Percentiles rank a stretch among this genome's conserved stretches.
Conservation (phyloP, 2,797 vertebrate genomes). For the Alauda arvensis region DNA sequence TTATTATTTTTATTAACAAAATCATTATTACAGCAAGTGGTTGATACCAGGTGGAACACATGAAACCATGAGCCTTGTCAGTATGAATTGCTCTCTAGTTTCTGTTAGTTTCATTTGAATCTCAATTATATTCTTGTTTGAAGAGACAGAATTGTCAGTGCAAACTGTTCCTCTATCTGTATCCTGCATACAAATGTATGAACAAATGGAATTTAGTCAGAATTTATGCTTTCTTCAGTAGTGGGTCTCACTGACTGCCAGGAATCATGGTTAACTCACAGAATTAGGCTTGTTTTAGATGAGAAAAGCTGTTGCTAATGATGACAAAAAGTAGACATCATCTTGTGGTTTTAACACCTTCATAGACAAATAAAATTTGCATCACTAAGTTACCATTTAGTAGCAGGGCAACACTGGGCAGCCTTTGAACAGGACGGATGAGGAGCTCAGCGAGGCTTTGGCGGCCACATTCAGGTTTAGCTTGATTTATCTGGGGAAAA, state of each 20-base stretch:
- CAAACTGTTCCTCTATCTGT: not conserved
- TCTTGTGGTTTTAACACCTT: not conserved
- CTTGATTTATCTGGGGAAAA: slow-evolving; percentile 89
- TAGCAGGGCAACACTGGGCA: slow-evolving; percentile 92
- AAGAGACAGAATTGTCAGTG: not conserved
- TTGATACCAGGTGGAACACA: not conserved
- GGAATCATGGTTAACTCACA: not conserved
- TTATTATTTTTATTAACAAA: not conserved
- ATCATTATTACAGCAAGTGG: not conserved
- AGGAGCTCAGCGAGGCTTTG: slow-evolving; percentile 93
- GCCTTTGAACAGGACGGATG: slow-evolving; percentile 94
- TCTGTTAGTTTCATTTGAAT: not conserved
- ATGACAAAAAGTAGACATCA: not conserved
- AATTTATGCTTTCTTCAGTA: not conserved
- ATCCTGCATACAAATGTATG: not conserved
- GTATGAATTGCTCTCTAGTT: not conserved
- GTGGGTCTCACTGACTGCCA: not conserved
- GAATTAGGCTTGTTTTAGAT: not conserved
- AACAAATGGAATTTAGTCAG: not conserved
- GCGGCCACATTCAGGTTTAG: slow-evolving; percentile 94
- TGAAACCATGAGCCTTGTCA: not conserved
- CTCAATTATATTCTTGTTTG: not conserved
- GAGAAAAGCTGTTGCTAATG: not conserved
- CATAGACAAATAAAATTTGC: not conserved
- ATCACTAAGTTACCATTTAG: slow-evolving; percentile 83